Percentiles rank a stretch among this genome's conserved stretches.
phyloP scores from a whole-genome alignment of 2,797 vertebrate genomes.

The Pantherophis alleghaniensis region DNA sequence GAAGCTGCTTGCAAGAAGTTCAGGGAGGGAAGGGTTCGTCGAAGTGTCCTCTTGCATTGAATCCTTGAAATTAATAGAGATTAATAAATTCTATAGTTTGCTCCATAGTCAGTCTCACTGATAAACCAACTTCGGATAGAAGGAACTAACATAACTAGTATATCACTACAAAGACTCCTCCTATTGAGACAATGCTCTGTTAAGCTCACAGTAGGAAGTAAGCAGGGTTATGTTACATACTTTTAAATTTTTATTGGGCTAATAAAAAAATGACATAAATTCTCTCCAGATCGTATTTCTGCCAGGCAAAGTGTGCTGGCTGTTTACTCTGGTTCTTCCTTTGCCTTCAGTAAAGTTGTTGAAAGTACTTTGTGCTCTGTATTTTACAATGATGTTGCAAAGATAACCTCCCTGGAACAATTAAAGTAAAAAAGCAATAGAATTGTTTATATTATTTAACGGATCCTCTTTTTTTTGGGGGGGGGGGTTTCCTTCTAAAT shows the following conservation, averaged over 20 bases:
- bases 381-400: background rate
- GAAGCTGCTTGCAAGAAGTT: background rate
- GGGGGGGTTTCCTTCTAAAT: background rate
- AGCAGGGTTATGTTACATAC: slow-evolving; percentile 7
- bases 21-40: background rate
- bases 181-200: background rate
- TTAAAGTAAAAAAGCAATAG: background rate
- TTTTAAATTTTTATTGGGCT: slow-evolving; percentile 12
- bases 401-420: background rate
- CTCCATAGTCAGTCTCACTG: background rate
- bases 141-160: background rate
- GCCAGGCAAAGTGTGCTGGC: background rate
- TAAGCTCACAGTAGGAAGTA: background rate
- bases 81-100: background rate
- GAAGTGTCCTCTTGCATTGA: background rate
- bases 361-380: background rate
- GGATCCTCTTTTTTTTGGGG: no score
- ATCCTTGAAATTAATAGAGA: background rate
- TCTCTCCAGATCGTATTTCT: slow-evolving; percentile 5
- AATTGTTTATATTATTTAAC: background rate
- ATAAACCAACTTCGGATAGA: background rate
- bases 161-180: background rate
- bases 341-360: slow-evolving; percentile 6
- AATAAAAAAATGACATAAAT: slow-evolving; percentile 10
- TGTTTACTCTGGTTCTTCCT: background rate